Evolutionary conservation across 2,113 vertebrate species (phyloP), one percentile per base, ranked within the genome.

Genomic region (Gracilinanus agilis): DNA sequence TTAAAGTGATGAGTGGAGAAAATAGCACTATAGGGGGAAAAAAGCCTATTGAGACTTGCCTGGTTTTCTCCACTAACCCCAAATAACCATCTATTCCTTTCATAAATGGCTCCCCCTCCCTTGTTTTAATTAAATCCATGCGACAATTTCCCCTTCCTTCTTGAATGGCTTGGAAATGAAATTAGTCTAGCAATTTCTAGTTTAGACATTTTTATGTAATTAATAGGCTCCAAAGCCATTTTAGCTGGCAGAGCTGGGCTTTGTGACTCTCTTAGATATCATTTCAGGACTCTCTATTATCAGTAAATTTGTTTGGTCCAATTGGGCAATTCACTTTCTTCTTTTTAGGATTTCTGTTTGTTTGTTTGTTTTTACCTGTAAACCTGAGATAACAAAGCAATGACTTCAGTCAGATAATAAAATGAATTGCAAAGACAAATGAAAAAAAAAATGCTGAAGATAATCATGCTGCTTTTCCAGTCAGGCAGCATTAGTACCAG

Each of bases 1-100:
- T 97, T 97, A 96, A 98, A 98, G 96, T 97, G 97, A 98, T 95
- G 95, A 98, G 96, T 98, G 98, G 98, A 96, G 96, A 97, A 98
- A 97, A 97, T 96, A 98, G 94, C 95, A 95, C 91, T 94, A 90
- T 55, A 96, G 95, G 90, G 96, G n/a, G 0, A 96, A 97, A 97
- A 55, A 97, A 97, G 90, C 94, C 96, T 95, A 96, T 95, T 9
- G 92, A 98, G 94, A 96, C 97, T 83, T 98, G 97, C 94, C 96
- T 94, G 95, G 88, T 94, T 94, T 97, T 93, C 97, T 96, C 93
- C 89, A 97, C 94, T 97, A 97, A 95, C 93, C 91, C 97, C 92
- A 97, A 96, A 95, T 97, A 98, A 93, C 67, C 58, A 92, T 97
- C 95, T 97, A 93, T 56, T 94, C 96, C 95, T 96, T 96, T 97